Percentiles rank a stretch among this genome's conserved stretches.
These are phyloP conservation scores for Panzeria rudis DNA, from an alignment of 2,888 invertebrate species.

Conservation along the genomic window DNA sequence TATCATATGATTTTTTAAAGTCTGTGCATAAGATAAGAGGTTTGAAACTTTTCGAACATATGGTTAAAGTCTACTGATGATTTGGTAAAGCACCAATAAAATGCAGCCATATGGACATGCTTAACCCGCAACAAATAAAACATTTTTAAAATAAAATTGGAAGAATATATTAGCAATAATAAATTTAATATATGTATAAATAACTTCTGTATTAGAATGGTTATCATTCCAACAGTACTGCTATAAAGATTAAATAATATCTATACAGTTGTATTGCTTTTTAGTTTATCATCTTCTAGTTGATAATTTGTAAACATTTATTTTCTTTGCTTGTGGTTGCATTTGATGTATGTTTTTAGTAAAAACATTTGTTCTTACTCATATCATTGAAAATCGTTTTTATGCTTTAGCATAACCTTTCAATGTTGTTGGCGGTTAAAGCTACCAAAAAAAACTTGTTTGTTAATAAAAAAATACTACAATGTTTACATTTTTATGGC, in stretches of 20 bases:
- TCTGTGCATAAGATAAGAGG: too few species aligned
- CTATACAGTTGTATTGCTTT: background rate
- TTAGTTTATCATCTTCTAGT: conserved; percentile 19
- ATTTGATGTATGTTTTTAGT: background rate
- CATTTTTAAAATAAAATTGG: too few species aligned
- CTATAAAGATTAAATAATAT: background rate
- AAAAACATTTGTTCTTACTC: background rate
- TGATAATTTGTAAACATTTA: background rate
- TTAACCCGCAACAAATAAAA: too few species aligned
- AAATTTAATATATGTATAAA: too few species aligned
- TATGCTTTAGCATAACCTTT: conserved; percentile 16
- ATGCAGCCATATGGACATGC: too few species aligned
- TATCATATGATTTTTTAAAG: too few species aligned
- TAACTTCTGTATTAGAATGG: background rate
- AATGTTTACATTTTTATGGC: conserved; percentile 37
- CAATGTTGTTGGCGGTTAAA: conserved; percentile 38
- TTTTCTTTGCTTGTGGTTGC: background rate
- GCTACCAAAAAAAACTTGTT: background rate
- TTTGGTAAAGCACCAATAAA: too few species aligned
- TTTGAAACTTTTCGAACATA: too few species aligned
- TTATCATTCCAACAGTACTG: too few species aligned
- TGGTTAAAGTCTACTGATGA: too few species aligned
- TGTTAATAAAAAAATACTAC: conserved; percentile 39
- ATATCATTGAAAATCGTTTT: background rate
- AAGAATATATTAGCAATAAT: too few species aligned